phyloP scores from a whole-genome alignment of 2,113 vertebrate genomes.

The Phycodurus eques region DNA sequence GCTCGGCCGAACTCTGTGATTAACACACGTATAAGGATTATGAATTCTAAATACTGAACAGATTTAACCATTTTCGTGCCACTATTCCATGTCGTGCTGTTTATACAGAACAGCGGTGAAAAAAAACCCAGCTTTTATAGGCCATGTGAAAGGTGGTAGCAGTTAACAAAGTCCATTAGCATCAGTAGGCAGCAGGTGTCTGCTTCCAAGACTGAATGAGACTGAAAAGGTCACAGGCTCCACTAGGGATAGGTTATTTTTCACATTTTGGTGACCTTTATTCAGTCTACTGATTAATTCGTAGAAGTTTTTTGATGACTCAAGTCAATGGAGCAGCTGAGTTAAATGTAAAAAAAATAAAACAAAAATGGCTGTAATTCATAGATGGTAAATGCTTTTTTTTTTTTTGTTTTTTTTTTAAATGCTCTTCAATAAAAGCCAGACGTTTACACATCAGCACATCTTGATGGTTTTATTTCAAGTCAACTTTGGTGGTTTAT shows the following conservation, averaged over 20 bases:
- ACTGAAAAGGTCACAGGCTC: slow-evolving; percentile 45
- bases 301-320: not conserved
- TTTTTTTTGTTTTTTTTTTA: not conserved
- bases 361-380: not conserved
- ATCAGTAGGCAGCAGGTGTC: slow-evolving; percentile 18
- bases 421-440: not conserved
- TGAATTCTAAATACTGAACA: too few species aligned
- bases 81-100: not conserved
- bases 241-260: slow-evolving; percentile 16
- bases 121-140: not conserved
- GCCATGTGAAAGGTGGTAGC: not conserved
- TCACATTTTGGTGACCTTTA: slow-evolving; percentile 38
- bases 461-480: not conserved
- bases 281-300: slow-evolving; percentile 24
- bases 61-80: not conserved
- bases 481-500: too few species aligned
- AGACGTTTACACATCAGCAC: not conserved
- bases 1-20: too few species aligned
- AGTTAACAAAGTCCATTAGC: slow-evolving; percentile 15
- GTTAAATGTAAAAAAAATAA: not conserved
- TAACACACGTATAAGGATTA: too few species aligned
- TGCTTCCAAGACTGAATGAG: slow-evolving; percentile 21
- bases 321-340: not conserved
- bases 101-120: not conserved
- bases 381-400: not conserved